Base-by-base conservation (phyloP, 2,888 invertebrate species). In the Perizoma affinitatum region DNA sequence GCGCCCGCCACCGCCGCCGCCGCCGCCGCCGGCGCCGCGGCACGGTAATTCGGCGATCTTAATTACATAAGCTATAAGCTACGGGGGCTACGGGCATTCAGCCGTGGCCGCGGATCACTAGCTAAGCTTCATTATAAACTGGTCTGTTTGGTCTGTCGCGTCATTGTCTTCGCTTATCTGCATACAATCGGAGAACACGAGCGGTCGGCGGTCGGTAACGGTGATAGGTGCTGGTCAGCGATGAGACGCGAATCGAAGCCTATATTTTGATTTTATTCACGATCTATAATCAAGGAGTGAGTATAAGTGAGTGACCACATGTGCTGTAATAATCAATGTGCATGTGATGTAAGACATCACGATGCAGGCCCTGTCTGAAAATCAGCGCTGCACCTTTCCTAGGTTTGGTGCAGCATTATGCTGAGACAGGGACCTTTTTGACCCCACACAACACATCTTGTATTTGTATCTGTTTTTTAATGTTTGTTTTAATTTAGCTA, bases 61-160 rank as follows among this genome's bases (percentile, higher is more conserved):
- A 84, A 84, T 87, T 86, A 77, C 82, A 84, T 84, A 86, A 86
- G 75, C 68, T 59, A 65, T 48, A 41, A 1, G 22, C 22, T 22
- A 22, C 22, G 22, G 22, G 22, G 22, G 22, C 57, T 56, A 52
- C 58, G 62, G 65, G 51, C 67, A 50, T 64, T 51, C 58, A 48
- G 33, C 57, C 42, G 47, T 50, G 34, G 47, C 10, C 35, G 47
- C 33, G 35, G 46, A 35, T 45, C 43, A 49, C 63, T 62, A 57
- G 51, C 44, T 48, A 44, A 58, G 56, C 33, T 54, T 36, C 1
- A 38, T 50, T 50, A 52, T 50, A 62, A 66, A 71, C 70, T 63
- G 46, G 63, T 72, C 69, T 43, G 54, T 63, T 49, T 58, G 38
- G 55, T 64, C 54, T 66, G 64, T 54, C 65, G 33, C 49, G 61